Evolutionary conservation across 1,140 invertebrate species (phyloP).

Genomic region (Mamestra configurata): DNA sequence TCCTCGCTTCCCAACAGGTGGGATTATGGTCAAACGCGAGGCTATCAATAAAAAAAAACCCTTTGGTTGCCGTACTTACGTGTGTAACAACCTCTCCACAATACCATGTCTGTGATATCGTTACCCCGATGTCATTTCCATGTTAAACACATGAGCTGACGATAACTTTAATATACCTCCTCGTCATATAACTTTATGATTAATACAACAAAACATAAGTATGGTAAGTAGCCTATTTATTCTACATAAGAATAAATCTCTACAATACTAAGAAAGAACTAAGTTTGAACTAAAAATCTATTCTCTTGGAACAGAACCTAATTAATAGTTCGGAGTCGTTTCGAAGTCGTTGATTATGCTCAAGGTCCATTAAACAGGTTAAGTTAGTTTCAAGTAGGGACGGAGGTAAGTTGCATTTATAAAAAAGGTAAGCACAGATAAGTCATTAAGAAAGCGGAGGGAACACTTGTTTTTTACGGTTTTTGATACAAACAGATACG

Average conservation of each 20-base stretch:
- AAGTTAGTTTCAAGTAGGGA: conserved; percentile 16
- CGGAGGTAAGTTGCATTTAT: conserved; percentile 8
- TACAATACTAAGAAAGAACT: not conserved
- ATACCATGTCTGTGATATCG: no score
- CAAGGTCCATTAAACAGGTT: conserved; percentile 17
- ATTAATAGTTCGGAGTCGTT: conserved; percentile 22
- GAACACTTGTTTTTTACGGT: not conserved
- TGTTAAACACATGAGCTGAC: no score
- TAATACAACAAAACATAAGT: no score
- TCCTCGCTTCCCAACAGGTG: no score
- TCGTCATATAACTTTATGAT: no score
- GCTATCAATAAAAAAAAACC: no score
- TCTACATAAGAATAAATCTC: not conserved
- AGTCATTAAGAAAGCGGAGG: not conserved
- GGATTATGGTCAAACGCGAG: no score
- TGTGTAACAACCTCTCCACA: no score
- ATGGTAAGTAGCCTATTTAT: no score
- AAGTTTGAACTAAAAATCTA: not conserved
- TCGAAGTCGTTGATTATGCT: conserved; percentile 36
- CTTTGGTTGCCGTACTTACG: no score
- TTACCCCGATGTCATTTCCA: no score
- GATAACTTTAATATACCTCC: no score
- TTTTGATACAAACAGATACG: not conserved
- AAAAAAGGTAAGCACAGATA: conserved; percentile 13
- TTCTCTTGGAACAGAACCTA: conserved; percentile 1